phyloP scores from a whole-genome alignment of 1,140 invertebrate species.

The Drosophila orosa region DNA sequence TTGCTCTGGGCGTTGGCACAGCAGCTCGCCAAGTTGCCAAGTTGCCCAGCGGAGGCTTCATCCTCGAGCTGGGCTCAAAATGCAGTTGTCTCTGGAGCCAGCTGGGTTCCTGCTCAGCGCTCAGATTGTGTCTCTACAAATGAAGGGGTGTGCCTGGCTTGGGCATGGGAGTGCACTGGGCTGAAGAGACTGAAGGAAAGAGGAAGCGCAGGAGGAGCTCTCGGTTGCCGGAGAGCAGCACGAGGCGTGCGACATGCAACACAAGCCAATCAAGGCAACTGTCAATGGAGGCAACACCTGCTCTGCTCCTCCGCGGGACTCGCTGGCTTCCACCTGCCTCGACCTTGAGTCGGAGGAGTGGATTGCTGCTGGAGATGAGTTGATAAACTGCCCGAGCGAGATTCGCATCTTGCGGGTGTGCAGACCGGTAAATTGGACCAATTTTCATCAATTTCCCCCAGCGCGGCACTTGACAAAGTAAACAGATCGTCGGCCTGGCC shows the following conservation, averaged over 20 bases:
- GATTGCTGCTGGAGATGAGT: slow-evolving; percentile 16
- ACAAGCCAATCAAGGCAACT: slow-evolving; percentile 72
- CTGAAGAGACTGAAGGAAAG: too few species aligned
- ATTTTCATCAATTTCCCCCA: slow-evolving; percentile 48
- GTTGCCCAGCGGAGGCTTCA: slow-evolving; percentile 30
- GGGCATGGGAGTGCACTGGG: slow-evolving; percentile 11
- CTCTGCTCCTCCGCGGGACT: slow-evolving; percentile 35
- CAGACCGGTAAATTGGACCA: slow-evolving; percentile 39
- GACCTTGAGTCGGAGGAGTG: slow-evolving; percentile 57
- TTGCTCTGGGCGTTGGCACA: slow-evolving; percentile 70
- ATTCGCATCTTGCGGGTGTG: slow-evolving; percentile 46
- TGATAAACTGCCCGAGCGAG: slow-evolving; percentile 19
- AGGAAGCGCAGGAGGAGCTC: slow-evolving; percentile 26
- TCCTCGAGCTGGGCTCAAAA: slow-evolving; percentile 32
- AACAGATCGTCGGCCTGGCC: slow-evolving; percentile 28
- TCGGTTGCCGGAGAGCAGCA: slow-evolving; percentile 17
- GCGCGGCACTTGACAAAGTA: slow-evolving; percentile 42
- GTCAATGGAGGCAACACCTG: slow-evolving; percentile 74
- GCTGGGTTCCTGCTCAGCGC: slow-evolving; percentile 17
- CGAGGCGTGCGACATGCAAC: slow-evolving; percentile 68
- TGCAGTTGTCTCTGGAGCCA: slow-evolving; percentile 67
- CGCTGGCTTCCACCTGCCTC: slow-evolving; percentile 5
- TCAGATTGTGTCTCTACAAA: slow-evolving; percentile 21
- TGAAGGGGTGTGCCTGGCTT: slow-evolving; percentile 55
- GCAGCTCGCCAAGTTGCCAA: slow-evolving; percentile 37